Evolutionary conservation across 2,888 invertebrate genomes (phyloP).

Genomic region (Cephus pulcher): DNA sequence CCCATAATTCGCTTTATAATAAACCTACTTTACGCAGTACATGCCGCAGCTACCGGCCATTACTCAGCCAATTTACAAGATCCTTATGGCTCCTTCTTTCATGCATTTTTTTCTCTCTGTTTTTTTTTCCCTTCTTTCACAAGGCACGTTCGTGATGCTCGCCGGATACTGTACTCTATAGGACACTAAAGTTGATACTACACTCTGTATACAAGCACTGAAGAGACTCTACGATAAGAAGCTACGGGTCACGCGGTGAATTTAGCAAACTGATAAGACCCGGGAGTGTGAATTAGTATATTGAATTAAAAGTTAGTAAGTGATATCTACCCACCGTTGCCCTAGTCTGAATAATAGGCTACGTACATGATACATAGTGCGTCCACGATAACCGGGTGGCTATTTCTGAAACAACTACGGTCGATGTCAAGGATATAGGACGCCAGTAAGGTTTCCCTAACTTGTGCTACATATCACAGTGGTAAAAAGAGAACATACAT

Average conservation of each 20-base stretch:
- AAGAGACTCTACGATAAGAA: neutral
- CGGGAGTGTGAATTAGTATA: neutral
- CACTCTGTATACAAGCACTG: neutral
- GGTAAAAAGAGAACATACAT: neutral
- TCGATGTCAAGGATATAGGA: neutral
- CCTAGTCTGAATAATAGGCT: neutral
- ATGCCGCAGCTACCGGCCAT: slow-evolving; percentile 31
- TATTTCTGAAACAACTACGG: neutral
- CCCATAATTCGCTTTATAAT: slow-evolving; percentile 7
- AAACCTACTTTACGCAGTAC: slow-evolving; percentile 24
- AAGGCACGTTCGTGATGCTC: neutral
- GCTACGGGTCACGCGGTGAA: neutral
- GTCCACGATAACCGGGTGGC: neutral
- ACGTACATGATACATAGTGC: neutral
- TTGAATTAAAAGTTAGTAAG: neutral
- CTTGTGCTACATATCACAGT: neutral
- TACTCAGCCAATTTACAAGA: slow-evolving; percentile 30
- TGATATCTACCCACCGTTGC: neutral
- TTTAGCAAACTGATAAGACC: neutral
- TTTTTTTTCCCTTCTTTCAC: neutral
- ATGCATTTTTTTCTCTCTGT: neutral
- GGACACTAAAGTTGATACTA: neutral
- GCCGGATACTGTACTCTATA: neutral
- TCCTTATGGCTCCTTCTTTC: slow-evolving; percentile 3
- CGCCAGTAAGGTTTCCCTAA: neutral